Conservation (phyloP, 2,113 vertebrate species). For the Cyrtonyx montezumae region DNA sequence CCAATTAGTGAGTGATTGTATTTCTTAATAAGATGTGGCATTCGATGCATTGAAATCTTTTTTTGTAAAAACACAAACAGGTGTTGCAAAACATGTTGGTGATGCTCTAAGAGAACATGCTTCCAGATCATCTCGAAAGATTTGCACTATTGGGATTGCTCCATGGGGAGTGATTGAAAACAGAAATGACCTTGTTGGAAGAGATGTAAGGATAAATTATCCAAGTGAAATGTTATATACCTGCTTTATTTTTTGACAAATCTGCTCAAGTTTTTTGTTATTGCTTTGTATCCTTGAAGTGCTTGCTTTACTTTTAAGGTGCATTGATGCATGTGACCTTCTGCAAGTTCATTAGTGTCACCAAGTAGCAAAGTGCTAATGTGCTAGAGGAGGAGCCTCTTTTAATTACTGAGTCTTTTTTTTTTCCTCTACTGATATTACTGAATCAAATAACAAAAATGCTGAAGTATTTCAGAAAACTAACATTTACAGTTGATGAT, state of each 20-base stretch:
- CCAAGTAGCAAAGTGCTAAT: slow-evolving; percentile 19
- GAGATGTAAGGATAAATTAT: slow-evolving; percentile 88
- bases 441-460: neutral
- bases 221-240: slow-evolving; percentile 1
- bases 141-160: slow-evolving; percentile 97
- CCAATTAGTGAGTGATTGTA: neutral
- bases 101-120: slow-evolving; percentile 97
- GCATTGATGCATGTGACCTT: neutral
- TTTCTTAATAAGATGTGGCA: neutral
- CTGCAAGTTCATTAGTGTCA: neutral
- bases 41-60: neutral
- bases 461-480: neutral
- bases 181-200: slow-evolving; percentile 96
- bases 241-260: neutral
- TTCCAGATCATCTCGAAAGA: slow-evolving; percentile 95
- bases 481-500: neutral
- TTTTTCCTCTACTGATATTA: accelerated
- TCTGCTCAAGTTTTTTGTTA: neutral
- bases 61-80: slow-evolving; percentile 71
- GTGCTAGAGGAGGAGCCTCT: neutral
- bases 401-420: neutral
- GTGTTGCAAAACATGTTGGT: slow-evolving; percentile 98
- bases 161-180: slow-evolving; percentile 99
- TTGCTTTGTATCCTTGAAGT: neutral
- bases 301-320: neutral